A percentile compares a stretch with the other conserved stretches of the same genome.
Evolutionary conservation across 2,113 vertebrate species (phyloP).

Genomic region (Cavia aperea): DNA sequence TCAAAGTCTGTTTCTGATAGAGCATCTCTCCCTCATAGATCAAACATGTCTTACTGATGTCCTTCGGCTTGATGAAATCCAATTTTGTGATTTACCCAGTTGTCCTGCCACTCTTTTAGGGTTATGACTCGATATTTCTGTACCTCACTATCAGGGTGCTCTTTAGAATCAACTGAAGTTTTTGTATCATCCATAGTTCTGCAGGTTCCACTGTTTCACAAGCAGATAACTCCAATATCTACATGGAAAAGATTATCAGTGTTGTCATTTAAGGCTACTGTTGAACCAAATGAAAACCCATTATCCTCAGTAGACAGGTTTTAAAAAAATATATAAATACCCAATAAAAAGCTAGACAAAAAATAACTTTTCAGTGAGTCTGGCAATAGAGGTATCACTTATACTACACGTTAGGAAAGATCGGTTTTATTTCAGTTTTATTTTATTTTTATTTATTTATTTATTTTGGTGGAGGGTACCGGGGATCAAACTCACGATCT

Average conservation of each 20-base stretch:
- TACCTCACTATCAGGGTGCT: neutral
- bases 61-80: slow-evolving; percentile 80
- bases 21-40: slow-evolving; percentile 3
- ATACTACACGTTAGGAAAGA: neutral
- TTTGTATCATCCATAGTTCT: slow-evolving; percentile 55
- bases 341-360: neutral
- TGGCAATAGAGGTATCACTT: neutral
- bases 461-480: too few relatives aligned
- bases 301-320: neutral
- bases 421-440: neutral
- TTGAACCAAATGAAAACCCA: neutral
- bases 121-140: slow-evolving; percentile 76
- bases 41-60: slow-evolving; percentile 76
- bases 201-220: neutral
- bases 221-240: neutral
- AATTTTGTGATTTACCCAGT: slow-evolving; percentile 77
- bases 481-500: too few relatives aligned
- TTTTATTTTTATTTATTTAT: too few relatives aligned
- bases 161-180: neutral
- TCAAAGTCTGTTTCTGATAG: slow-evolving; percentile 5
- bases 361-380: neutral
- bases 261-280: neutral
- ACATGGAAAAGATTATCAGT: slow-evolving; percentile 9
- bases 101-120: slow-evolving; percentile 81
- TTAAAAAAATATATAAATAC: slow-evolving; percentile 1